phyloP scores from a whole-genome alignment of 1,140 invertebrate species.

The Drosophila kohkoa region DNA sequence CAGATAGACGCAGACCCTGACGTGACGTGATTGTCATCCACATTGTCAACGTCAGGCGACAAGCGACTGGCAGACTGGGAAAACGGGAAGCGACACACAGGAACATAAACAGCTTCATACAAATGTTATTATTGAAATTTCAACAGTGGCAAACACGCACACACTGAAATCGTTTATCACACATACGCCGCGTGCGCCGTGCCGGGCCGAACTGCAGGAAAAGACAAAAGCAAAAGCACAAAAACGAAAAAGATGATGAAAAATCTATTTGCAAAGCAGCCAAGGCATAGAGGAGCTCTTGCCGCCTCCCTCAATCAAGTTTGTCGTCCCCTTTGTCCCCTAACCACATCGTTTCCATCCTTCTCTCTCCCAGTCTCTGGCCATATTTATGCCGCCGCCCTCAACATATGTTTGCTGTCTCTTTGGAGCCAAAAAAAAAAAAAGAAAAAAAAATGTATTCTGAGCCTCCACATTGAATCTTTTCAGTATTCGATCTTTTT shows the following conservation, averaged over 20 bases:
- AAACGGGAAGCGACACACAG: slow-evolving; percentile 26
- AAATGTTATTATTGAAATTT: slow-evolving; percentile 83
- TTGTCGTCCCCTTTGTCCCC: not conserved
- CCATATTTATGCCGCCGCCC: slow-evolving; percentile 51
- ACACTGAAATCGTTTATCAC: slow-evolving; percentile 64
- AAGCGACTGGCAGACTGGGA: not conserved
- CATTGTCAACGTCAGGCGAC: slow-evolving; percentile 70
- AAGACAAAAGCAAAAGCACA: slow-evolving; percentile 35
- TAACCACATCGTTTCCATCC: not conserved
- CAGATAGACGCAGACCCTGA: slow-evolving; percentile 47
- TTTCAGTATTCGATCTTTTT: slow-evolving; percentile 61
- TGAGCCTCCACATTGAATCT: slow-evolving; percentile 17
- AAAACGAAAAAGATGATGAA: slow-evolving; percentile 73
- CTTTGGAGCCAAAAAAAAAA: not conserved
- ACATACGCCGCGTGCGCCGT: slow-evolving; percentile 57
- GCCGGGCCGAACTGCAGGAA: slow-evolving; percentile 31
- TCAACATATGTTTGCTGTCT: slow-evolving; percentile 63
- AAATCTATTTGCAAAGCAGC: slow-evolving; percentile 71
- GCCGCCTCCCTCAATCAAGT: not conserved
- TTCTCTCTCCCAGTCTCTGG: slow-evolving; percentile 20
- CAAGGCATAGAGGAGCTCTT: slow-evolving; percentile 1
- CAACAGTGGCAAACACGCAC: slow-evolving; percentile 39
- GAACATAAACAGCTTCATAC: slow-evolving; percentile 79
- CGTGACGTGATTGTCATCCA: slow-evolving; percentile 79
- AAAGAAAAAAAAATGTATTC: not conserved